Evolutionary conservation across 2,888 invertebrate genomes (phyloP), one percentile per base, ranked within the genome.

Genomic region (Heliconius ethilla): DNA sequence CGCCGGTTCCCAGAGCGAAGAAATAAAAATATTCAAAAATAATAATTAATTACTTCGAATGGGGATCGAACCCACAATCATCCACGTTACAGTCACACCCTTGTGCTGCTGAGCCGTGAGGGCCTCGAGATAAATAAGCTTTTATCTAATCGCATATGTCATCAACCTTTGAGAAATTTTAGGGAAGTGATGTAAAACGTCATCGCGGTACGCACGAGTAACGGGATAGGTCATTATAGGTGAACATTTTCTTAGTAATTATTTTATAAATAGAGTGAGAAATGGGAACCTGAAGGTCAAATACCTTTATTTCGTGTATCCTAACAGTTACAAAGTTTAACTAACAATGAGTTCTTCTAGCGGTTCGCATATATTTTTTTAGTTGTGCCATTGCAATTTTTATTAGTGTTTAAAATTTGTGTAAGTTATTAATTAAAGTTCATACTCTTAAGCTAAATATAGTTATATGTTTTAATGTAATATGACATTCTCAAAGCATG

Each of bases 211-310:
- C 75, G 10, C n/a, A 18, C 10, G 33, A 73, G 37, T 80, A 80
- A 79, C 79, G 79, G 80, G 37, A 77, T 15, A 33, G 27, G 67
- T 73, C 33, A 51, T 69, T 77, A 74, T 59, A 76, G 76, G 45
- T 51, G 65, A 70, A 76, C 69, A 66, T 63, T 75, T 81, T 80
- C 79, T 81, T 67, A 70, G 74, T 81, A 82, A 82, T 80, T 79
- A 76, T 70, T 74, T 75, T 66, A 69, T 77, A 79, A 75, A 73
- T 76, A 67, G 72, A 70, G 77, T 78, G 78, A 76, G 77, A 78
- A 81, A 75, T 78, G 63, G 69, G 51, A 78, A 74, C 45, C 72
- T 70, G 37, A 63, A 79, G 79, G 78, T 79, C 70, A 75, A 67
- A 29, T 55, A 78, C 78, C 78, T 78, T 75, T 63, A 40, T 74